Evolutionary conservation across 2,888 invertebrate genomes (phyloP), one percentile per base, ranked within the genome.

Genomic region (Cheilosia urbana): DNA sequence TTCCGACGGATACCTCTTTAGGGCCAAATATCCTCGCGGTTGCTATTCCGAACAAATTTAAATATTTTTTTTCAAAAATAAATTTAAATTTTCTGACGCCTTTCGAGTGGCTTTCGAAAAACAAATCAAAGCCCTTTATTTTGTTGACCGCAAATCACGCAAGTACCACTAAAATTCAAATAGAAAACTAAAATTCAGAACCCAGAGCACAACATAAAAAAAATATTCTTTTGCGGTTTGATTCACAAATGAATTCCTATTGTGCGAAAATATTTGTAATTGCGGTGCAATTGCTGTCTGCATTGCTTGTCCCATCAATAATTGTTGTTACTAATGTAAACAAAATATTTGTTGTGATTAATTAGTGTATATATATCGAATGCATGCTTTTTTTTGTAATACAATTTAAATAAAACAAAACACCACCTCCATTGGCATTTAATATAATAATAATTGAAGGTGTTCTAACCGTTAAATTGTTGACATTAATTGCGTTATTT

Each of bases 261-360:
- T 72, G 71, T 60, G 15, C 6, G n/a, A 13, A 40, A 47, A 40
- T 69, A 49, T 69, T 47, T 58, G 60, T 51, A 37, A 40, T 40
- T 72, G 60, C 30, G 60, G 71, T 51, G 3, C 9, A 13, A 4
- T 34, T 6, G 6, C 34, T 51, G 60, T 51, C 37, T 51, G 19
- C 51, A 47, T 42, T 30, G n/a, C 27, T 40, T 71, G 60, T 60
- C 60, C 60, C 7, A 27, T 37, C 58, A 40, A 34, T 63, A 45
- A 13, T 63, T 45, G 17, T 45, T 27, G 15, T 45, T 27, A 21
- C 34, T 34, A 21, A 49, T 37, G 49, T 37, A 34, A 63, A 11
- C 27, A 13, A 60, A 40, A 51, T 72, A 40, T 60, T 51, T 49
- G 19, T 40, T 71, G 2, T 51, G 60, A 62, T 60, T 72, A 72